Evolutionary conservation across 2,113 vertebrate species (phyloP).

Genomic region (Bubo scandiacus): DNA sequence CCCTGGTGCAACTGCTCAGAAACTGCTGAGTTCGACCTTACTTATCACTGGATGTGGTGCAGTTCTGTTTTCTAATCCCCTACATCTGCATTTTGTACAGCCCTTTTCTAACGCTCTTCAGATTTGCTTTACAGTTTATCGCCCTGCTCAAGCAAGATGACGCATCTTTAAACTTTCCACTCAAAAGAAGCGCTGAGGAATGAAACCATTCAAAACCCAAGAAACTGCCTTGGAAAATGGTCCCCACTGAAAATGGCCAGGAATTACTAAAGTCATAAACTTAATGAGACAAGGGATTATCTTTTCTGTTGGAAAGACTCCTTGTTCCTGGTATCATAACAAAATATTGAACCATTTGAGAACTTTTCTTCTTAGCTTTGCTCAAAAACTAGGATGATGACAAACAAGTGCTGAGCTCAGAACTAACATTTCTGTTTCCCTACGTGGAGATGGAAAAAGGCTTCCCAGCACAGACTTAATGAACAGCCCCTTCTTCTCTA

Average conservation of each 20-base stretch:
- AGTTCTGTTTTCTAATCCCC: slow-evolving; percentile 50
- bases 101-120: slow-evolving; percentile 48
- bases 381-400: background rate
- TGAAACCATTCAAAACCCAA: slow-evolving; percentile 32
- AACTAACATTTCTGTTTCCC: background rate
- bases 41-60: slow-evolving; percentile 42
- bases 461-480: background rate
- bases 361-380: background rate
- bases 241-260: background rate
- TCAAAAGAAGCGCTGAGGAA: slow-evolving; percentile 46
- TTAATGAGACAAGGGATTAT: slow-evolving; percentile 21
- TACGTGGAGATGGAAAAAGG: background rate
- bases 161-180: slow-evolving; percentile 52
- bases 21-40: slow-evolving; percentile 43
- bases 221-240: background rate
- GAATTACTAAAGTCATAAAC: slow-evolving; percentile 13
- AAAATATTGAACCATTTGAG: background rate
- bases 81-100: slow-evolving; percentile 58
- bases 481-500: background rate
- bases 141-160: slow-evolving; percentile 33
- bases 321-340: background rate
- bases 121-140: slow-evolving; percentile 46
- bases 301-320: slow-evolving; percentile 10
- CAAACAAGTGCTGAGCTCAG: background rate
- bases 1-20: slow-evolving; percentile 30